Conservation (phyloP, 2,888 invertebrate species). For the Parnassius orleans region DNA sequence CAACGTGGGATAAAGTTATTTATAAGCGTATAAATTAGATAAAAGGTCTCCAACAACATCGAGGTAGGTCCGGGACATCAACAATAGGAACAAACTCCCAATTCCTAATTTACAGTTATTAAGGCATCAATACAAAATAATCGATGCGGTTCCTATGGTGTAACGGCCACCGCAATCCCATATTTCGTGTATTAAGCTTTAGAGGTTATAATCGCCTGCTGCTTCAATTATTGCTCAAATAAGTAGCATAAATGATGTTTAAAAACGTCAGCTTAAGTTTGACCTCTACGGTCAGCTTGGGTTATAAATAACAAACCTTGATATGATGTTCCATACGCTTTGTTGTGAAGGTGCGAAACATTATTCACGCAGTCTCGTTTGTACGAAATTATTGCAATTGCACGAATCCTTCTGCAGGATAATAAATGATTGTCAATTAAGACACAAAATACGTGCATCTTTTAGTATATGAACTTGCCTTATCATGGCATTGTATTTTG, state of each 20-base stretch:
- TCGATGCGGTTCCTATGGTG: conserved; percentile 43
- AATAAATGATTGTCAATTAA: conserved; percentile 26
- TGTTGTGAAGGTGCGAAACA: conserved; percentile 28
- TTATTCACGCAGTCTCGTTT: conserved; percentile 12
- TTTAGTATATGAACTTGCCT: conserved; percentile 9
- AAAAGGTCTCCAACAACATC: conserved; percentile 62
- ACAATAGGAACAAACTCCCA: conserved; percentile 27
- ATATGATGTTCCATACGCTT: conserved; percentile 34
- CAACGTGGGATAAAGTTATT: conserved; percentile 60
- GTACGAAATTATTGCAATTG: conserved; percentile 18
- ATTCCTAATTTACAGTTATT: conserved; percentile 42
- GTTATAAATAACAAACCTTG: conserved; percentile 41
- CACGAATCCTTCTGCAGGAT: conserved; percentile 4
- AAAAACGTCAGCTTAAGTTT: conserved; percentile 34
- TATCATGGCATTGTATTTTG: conserved; percentile 18
- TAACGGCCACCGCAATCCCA: not conserved
- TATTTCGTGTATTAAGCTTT: conserved; percentile 29
- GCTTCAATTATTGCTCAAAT: conserved; percentile 30
- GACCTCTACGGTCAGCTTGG: conserved; percentile 38
- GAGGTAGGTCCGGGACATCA: conserved; percentile 66
- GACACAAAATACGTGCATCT: conserved; percentile 10
- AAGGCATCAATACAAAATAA: conserved; percentile 45
- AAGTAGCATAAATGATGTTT: conserved; percentile 34
- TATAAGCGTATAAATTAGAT: conserved; percentile 67
- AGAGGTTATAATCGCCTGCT: conserved; percentile 42